A percentile compares a stretch with the other conserved stretches of the same genome.
phyloP scores from a whole-genome alignment of 1,140 invertebrate species.

The Carcinoscorpius rotundicauda region DNA sequence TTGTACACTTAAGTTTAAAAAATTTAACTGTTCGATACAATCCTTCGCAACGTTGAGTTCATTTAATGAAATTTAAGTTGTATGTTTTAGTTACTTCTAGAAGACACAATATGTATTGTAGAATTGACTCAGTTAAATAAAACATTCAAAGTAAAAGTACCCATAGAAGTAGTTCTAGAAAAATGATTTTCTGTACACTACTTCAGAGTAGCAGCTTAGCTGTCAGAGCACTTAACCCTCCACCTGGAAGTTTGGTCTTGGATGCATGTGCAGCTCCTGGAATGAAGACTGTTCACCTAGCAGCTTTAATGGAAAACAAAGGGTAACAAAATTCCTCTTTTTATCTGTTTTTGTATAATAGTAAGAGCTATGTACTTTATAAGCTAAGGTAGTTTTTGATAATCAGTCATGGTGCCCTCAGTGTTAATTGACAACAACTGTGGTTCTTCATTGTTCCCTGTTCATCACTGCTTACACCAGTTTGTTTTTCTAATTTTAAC shows the following conservation, averaged over 20 bases:
- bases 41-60: no score
- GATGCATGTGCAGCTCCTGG: conserved; percentile 94
- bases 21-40: no score
- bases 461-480: no score
- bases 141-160: background rate
- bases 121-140: background rate
- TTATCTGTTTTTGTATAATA: no score
- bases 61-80: conserved; percentile 16
- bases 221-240: conserved; percentile 55
- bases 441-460: no score
- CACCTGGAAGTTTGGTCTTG: conserved; percentile 51
- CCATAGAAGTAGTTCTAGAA: no score
- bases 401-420: no score
- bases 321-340: conserved; percentile 38
- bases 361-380: no score
- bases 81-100: conserved; percentile 7
- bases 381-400: no score
- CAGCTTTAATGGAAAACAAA: conserved; percentile 63
- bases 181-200: background rate
- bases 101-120: conserved; percentile 3
- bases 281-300: conserved; percentile 85
- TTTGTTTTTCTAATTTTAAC: no score
- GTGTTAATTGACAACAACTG: no score
- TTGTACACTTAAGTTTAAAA: no score
- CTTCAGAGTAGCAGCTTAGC: conserved; percentile 77